Percentiles rank a stretch among this genome's conserved stretches.
phyloP scores from a whole-genome alignment of 2,888 invertebrate genomes.

The Cosmorhoe ocellata region DNA sequence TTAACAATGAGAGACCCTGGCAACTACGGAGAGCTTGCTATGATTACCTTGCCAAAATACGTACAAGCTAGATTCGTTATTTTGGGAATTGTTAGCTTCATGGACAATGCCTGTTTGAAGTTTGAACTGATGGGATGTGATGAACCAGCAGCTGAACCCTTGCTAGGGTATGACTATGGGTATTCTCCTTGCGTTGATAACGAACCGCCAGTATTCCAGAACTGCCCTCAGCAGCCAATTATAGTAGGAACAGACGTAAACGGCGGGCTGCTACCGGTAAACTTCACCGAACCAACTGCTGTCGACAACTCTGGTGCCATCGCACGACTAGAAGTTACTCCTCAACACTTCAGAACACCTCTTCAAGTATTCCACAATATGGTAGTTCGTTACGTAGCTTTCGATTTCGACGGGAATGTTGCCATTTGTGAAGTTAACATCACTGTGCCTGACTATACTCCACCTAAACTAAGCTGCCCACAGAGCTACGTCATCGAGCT shows the following conservation, averaged over 20 bases:
- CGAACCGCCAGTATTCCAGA: conserved; percentile 97
- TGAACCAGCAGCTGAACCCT: conserved; percentile 89
- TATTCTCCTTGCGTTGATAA: conserved; percentile 97
- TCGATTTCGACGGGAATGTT: conserved; percentile 98
- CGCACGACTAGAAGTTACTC: conserved; percentile 95
- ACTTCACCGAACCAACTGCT: conserved; percentile 96
- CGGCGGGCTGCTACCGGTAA: conserved; percentile 94
- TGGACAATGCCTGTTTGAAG: conserved; percentile 97
- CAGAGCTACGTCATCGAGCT: conserved; percentile 97
- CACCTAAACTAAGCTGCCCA: conserved; percentile 94
- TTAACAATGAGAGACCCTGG: conserved; percentile 97
- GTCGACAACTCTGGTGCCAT: conserved; percentile 98
- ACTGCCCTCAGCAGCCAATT: conserved; percentile 96
- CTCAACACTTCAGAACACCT: conserved; percentile 94
- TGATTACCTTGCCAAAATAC: conserved; percentile 96
- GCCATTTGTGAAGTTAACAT: conserved; percentile 98
- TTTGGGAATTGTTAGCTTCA: conserved; percentile 96
- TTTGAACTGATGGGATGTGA: conserved; percentile 98
- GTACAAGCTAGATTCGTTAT: conserved; percentile 97
- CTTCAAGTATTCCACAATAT: conserved; percentile 94
- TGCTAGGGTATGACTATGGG: conserved; percentile 96
- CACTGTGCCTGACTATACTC: conserved; percentile 96
- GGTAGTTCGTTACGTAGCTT: conserved; percentile 97
- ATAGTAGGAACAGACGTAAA: conserved; percentile 93
- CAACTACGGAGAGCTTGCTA: conserved; percentile 96